These are phyloP conservation scores for Tanaodytes sp. DNA, from an alignment of 2,888 invertebrate genomes.

Conservation along the genomic window DNA sequence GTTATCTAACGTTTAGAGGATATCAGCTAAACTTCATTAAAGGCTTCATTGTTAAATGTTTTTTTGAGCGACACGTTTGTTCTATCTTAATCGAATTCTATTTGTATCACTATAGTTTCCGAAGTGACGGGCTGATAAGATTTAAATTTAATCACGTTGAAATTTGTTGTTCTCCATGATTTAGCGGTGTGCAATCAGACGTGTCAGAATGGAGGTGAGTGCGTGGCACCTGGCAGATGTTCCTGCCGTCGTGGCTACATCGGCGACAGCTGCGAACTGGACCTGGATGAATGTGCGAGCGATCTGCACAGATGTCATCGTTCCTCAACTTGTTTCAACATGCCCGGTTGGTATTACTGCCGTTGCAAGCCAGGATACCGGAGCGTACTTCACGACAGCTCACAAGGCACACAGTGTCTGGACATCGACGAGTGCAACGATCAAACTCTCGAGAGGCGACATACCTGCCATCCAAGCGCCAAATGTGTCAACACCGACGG, in stretches of 20 bases:
- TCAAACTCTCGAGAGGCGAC: conserved; percentile 75
- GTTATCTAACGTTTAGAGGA: too few species aligned
- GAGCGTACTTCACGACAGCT: conserved; percentile 76
- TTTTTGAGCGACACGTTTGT: too few species aligned
- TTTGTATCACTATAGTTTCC: too few species aligned
- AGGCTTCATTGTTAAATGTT: too few species aligned
- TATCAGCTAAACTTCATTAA: too few species aligned
- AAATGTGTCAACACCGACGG: conserved; percentile 87
- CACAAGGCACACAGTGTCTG: conserved; percentile 78
- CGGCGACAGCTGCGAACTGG: conserved; percentile 87
- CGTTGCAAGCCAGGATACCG: conserved; percentile 87
- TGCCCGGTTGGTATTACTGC: conserved; percentile 93
- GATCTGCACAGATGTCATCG: conserved; percentile 82
- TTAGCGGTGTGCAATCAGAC: conserved; percentile 85
- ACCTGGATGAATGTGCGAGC: conserved; percentile 87
- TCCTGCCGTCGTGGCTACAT: conserved; percentile 86
- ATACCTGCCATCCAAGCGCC: conserved; percentile 86
- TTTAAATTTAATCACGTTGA: too few species aligned
- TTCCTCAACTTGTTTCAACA: conserved; percentile 87
- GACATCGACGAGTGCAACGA: conserved; percentile 89
- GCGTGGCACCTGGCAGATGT: conserved; percentile 84
- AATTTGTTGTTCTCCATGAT: conserved; percentile 7
- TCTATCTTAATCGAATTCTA: too few species aligned
- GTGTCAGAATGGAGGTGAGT: conserved; percentile 88
- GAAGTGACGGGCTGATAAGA: too few species aligned